These are phyloP conservation scores for Hetaerina titia DNA, from an alignment of 2,888 invertebrate genomes.

Conservation along the genomic window DNA sequence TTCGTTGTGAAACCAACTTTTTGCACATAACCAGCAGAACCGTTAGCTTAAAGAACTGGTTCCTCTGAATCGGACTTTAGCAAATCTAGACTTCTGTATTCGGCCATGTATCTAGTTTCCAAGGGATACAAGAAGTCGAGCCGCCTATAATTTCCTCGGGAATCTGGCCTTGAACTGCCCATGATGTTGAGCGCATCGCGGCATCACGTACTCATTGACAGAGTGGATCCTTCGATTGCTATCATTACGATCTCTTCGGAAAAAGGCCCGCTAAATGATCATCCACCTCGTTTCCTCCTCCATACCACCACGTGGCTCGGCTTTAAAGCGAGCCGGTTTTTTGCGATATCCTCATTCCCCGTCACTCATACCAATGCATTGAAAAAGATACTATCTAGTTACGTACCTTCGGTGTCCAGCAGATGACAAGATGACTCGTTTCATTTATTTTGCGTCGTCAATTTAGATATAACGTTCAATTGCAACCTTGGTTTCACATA, in stretches of 20 bases:
- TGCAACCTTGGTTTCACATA: neutral
- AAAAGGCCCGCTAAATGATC: constrained; percentile 51
- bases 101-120: constrained; percentile 34
- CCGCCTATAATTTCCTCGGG: neutral
- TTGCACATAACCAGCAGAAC: neutral
- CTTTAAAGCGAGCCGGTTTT: constrained; percentile 43
- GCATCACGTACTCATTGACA: constrained; percentile 65
- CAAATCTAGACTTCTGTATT: neutral
- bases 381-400: constrained; percentile 17
- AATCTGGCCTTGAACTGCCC: constrained; percentile 44
- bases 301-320: constrained; percentile 30
- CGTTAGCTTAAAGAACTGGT: neutral
- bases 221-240: constrained; percentile 54
- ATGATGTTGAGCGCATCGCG: constrained; percentile 39
- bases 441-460: constrained; percentile 36
- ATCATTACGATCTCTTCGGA: constrained; percentile 55
- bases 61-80: neutral
- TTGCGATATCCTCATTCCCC: constrained; percentile 7
- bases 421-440: constrained; percentile 13
- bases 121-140: neutral
- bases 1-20: neutral
- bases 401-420: neutral
- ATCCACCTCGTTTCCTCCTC: constrained; percentile 39
- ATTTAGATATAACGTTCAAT: constrained; percentile 52
- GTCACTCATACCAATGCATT: neutral